Evolutionary conservation across 2,888 invertebrate genomes (phyloP), one percentile per base, ranked within the genome.

Genomic region (Ferrisia virgata): DNA sequence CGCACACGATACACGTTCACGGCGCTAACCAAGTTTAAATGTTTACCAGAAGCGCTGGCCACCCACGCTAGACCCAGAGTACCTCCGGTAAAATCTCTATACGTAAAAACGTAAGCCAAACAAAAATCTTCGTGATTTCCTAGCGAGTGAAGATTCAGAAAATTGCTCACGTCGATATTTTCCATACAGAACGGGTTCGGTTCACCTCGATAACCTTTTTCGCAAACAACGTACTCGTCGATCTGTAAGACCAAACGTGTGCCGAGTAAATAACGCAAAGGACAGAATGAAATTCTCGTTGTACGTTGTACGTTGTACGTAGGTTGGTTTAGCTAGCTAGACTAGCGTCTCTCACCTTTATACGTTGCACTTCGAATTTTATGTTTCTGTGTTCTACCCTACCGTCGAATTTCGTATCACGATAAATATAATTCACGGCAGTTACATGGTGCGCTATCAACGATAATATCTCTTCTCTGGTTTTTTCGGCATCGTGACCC

Each of bases 31-130:
- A 22, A 22, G 18, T 72, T n/a, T 25, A 25, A 58, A 58, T 64
- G 85, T 40, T 85, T 85, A 86, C 86, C 86, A 13, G 86, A 86
- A 82, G 86, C 86, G 47, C 86, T 86, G 36, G 99, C 99, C 31
- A 99, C 99, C 99, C 99, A 99, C 4, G 99, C 99, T 78, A 99
- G 90, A 28, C 99, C 99, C 64, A 99, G 91, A 22, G 99, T 99
- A 85, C 99, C 99, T 9, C 98, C 98, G 25, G 97, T 97, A 89
- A 99, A 99, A 89, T 99, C 99, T 87, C 98, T 92, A 89, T 96
- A 96, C 0, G 99, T 99, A 90, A 99, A 98, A 86, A 99, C 97
- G 89, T 99, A 99, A n/a, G 99, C 99, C 86, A 99, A 92, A 89
- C 99, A 99, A 90, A 99, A 99, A 89, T 96, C 96, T 88, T 98